Evolutionary conservation across 2,888 invertebrate species (phyloP), one percentile per base, ranked within the genome.

Genomic region (Macropis europaea): DNA sequence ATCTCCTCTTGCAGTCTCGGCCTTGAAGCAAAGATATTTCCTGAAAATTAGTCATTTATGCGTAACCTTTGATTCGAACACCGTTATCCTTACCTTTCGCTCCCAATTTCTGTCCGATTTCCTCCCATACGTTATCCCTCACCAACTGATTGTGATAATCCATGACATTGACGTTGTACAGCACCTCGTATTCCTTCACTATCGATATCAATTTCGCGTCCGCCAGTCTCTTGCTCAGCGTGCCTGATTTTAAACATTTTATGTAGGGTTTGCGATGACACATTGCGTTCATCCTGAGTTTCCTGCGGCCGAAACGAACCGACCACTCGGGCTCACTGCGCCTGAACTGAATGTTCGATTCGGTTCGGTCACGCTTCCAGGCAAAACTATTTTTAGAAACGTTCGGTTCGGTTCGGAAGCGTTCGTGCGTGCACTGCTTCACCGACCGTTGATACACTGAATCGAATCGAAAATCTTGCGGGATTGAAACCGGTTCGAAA

Each of bases 401-500:
- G 43, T n/a, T 43, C 43, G 43, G 9, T 19, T 24, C 43, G 43
- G 7, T 43, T 43, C 43, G 45, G 45, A 26, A 45, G 45, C 19
- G 9, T 15, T 45, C 45, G 45, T n/a, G n/a, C n/a, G n/a, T n/a
- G n/a, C n/a, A n/a, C n/a, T n/a, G n/a, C n/a, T n/a, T n/a, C n/a
- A n/a, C n/a, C n/a, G n/a, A n/a, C n/a, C n/a, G n/a, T n/a, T n/a
- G n/a, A n/a, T n/a, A n/a, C n/a, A n/a, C n/a, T n/a, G n/a, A n/a
- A n/a, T n/a, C n/a, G n/a, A n/a, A n/a, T n/a, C n/a, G n/a, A n/a
- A n/a, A n/a, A n/a, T n/a, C n/a, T n/a, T n/a, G n/a, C n/a, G n/a
- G n/a, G n/a, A n/a, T n/a, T n/a, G n/a, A n/a, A n/a, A n/a, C n/a
- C n/a, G n/a, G n/a, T n/a, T n/a, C n/a, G n/a, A n/a, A n/a, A n/a